Evolutionary conservation across 2,888 invertebrate genomes (phyloP).

Genomic region (Hybos culiciformis): DNA sequence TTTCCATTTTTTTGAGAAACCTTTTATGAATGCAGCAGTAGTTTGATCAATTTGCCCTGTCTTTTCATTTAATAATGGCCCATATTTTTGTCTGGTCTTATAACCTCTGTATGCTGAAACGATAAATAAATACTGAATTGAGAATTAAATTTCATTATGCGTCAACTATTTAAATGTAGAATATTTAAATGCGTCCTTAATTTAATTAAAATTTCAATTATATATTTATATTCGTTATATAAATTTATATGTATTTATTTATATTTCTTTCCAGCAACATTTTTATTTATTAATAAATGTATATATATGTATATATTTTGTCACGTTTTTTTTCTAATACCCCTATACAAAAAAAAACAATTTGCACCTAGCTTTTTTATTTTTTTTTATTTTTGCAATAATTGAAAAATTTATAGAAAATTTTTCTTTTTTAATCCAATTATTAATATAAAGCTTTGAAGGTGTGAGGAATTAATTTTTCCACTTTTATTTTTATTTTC

Average conservation of each 20-base stretch:
- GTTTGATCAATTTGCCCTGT: slow-evolving; percentile 52
- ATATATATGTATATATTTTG: no score
- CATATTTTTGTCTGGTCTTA: slow-evolving; percentile 50
- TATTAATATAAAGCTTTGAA: no score
- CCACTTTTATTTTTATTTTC: no score
- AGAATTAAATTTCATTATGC: background rate
- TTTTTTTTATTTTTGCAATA: no score
- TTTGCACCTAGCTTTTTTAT: no score
- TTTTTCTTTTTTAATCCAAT: no score
- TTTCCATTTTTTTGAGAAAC: slow-evolving; percentile 70
- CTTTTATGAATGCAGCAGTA: slow-evolving; percentile 58
- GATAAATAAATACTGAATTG: background rate
- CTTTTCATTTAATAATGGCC: slow-evolving; percentile 45
- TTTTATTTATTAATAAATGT: no score
- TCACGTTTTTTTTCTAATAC: no score
- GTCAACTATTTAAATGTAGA: background rate
- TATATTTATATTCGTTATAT: slow-evolving; percentile 22
- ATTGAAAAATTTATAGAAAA: no score
- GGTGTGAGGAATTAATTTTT: no score
- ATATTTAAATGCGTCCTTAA: slow-evolving; percentile 23
- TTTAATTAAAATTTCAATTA: slow-evolving; percentile 37
- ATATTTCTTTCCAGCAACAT: no score
- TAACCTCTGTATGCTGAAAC: slow-evolving; percentile 56
- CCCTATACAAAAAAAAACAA: no score
- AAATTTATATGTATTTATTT: slow-evolving; percentile 17